Evolutionary conservation across 1,140 invertebrate species (phyloP).

Genomic region (Drosophila biarmipes): DNA sequence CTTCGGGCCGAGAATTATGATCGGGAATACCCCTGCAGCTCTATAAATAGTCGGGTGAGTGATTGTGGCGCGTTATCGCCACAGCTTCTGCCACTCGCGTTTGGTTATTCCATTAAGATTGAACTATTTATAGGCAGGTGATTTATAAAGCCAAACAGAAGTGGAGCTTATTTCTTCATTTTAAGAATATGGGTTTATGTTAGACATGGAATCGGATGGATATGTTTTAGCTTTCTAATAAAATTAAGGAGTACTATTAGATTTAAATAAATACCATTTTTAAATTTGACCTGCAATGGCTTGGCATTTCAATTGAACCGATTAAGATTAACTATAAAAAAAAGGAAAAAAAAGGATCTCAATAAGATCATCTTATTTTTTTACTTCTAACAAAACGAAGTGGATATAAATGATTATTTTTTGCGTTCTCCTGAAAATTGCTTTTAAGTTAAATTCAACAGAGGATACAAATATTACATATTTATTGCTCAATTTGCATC

Average conservation of each 20-base stretch:
- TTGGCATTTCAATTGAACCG: too few relatives aligned
- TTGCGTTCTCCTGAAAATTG: too few relatives aligned
- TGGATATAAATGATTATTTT: too few relatives aligned
- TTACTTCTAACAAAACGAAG: too few relatives aligned
- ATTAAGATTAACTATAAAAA: too few relatives aligned
- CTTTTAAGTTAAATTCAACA: too few relatives aligned
- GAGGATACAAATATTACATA: not conserved
- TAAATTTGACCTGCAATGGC: too few relatives aligned
- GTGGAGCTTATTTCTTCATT: not conserved
- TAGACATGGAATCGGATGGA: not conserved
- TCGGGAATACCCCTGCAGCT: conserved; percentile 44
- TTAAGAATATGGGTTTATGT: not conserved
- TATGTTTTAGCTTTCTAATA: not conserved
- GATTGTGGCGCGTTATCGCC: conserved; percentile 67
- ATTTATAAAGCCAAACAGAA: conserved; percentile 51
- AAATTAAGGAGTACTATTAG: too few relatives aligned
- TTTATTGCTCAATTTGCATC: not conserved
- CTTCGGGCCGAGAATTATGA: conserved; percentile 40
- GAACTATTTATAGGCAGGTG: conserved; percentile 73
- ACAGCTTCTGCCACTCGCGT: conserved; percentile 17
- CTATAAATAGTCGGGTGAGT: conserved; percentile 76
- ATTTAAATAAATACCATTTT: not conserved
- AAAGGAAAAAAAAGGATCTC: too few relatives aligned
- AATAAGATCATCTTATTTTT: too few relatives aligned
- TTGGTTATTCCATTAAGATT: conserved; percentile 64